phyloP scores from a whole-genome alignment of 1,140 invertebrate species.

The Diploscapter pachys region DNA sequence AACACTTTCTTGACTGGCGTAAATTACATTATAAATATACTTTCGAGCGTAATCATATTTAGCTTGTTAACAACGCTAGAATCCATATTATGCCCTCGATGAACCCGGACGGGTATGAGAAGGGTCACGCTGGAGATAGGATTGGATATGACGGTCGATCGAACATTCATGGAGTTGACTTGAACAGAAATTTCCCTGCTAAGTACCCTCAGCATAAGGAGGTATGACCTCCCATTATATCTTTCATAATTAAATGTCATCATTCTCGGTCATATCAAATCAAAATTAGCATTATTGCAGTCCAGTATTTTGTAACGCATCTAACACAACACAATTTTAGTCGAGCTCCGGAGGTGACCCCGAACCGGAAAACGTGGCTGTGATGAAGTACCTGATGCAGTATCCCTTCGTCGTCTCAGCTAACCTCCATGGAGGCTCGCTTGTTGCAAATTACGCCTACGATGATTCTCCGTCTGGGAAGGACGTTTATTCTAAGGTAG shows the following conservation, averaged over 20 bases:
- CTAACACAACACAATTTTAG: constrained; percentile 60
- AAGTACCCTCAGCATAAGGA: constrained; percentile 69
- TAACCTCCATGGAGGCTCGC: constrained; percentile 85
- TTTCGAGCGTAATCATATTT: too few species aligned
- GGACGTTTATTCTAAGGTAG: constrained; percentile 62
- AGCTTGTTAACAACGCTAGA: constrained; percentile 72
- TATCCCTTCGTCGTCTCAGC: constrained; percentile 91
- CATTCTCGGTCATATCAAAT: too few species aligned
- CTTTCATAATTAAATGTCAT: too few species aligned
- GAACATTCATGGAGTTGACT: constrained; percentile 79
- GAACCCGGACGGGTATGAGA: constrained; percentile 96
- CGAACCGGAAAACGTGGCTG: constrained; percentile 77
- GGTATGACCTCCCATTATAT: too few species aligned
- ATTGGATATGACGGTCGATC: constrained; percentile 67
- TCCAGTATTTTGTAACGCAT: too few species aligned
- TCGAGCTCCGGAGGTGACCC: constrained; percentile 63
- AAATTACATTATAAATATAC: too few species aligned
- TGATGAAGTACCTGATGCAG: constrained; percentile 83
- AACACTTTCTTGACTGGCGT: constrained; percentile 70
- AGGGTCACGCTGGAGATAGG: constrained; percentile 66
- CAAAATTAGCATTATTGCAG: too few species aligned
- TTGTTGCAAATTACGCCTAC: constrained; percentile 90
- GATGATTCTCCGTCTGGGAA: constrained; percentile 70
- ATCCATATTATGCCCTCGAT: constrained; percentile 90
- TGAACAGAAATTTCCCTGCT: constrained; percentile 96